phyloP scores from a whole-genome alignment of 2,113 vertebrate genomes.

The Laterallus jamaicensis region DNA sequence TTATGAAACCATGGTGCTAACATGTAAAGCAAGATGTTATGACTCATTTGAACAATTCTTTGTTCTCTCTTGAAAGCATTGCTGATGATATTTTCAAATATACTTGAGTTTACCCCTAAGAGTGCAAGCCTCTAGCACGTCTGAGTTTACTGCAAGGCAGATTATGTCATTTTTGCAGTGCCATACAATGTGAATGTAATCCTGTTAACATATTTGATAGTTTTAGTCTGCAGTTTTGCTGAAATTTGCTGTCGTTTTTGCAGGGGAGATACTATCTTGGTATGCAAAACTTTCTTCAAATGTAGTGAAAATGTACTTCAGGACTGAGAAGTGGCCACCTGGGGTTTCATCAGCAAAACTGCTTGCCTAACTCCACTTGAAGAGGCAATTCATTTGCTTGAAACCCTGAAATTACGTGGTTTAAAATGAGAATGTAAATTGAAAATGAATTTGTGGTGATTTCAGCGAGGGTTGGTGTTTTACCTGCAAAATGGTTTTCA shows the following conservation, averaged over 20 bases:
- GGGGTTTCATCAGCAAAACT: background rate
- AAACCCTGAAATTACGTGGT: background rate
- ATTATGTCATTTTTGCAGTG: constrained; percentile 33
- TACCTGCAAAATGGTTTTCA: background rate
- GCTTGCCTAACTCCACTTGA: background rate
- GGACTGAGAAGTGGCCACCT: background rate
- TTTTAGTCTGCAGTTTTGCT: background rate
- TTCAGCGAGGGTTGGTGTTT: background rate
- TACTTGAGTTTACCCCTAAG: constrained; percentile 39
- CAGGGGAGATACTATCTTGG: background rate
- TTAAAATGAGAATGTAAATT: background rate
- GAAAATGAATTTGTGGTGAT: background rate
- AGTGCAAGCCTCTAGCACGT: constrained; percentile 42
- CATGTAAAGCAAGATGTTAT: constrained; percentile 62
- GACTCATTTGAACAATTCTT: constrained; percentile 72
- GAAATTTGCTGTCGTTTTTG: background rate
- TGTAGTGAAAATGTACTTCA: background rate
- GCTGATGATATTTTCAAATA: constrained; percentile 59
- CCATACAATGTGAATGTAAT: background rate
- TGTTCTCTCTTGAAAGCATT: constrained; percentile 71
- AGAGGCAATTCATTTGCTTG: background rate
- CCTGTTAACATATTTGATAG: background rate
- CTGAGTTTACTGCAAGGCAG: constrained; percentile 32
- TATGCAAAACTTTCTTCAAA: background rate
- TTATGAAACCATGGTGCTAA: constrained; percentile 54